Conservation (phyloP, 2,888 invertebrate species). For the Ferrisia virgata region DNA sequence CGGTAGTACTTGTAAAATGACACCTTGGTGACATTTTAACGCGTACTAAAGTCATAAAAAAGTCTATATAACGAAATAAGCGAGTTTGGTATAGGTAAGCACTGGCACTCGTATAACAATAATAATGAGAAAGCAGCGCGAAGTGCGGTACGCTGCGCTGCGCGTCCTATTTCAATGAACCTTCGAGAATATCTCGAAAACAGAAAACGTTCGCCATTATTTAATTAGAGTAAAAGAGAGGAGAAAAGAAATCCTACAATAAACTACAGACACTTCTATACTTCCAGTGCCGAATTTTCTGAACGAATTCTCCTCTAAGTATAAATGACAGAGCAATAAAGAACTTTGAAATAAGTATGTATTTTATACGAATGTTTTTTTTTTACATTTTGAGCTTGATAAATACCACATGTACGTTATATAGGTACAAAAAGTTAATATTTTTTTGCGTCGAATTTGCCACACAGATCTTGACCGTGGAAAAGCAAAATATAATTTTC, state of each 20-base stretch:
- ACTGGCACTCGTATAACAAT: neutral
- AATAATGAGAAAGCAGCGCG: neutral
- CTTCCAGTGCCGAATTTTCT: neutral
- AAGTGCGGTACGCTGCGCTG: no score
- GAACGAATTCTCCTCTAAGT: no score
- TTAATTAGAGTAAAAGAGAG: neutral
- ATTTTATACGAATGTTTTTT: no score
- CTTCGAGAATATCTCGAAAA: neutral
- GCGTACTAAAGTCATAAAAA: neutral
- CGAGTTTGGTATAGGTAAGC: no score
- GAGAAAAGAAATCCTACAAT: neutral
- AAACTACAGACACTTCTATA: neutral
- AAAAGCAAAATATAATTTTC: no score
- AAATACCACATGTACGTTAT: no score
- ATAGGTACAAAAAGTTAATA: no score
- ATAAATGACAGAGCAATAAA: no score
- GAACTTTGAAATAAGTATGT: no score
- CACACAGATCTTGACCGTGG: no score
- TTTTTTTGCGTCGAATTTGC: no score
- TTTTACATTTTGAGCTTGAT: no score
- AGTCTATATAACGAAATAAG: neutral
- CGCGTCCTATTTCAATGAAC: neutral
- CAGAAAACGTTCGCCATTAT: neutral
- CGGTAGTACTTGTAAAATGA: neutral
- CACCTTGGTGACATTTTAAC: neutral